Percentiles rank a stretch among this genome's conserved stretches.
phyloP scores from a whole-genome alignment of 2,113 vertebrate species.

The Prochilodus magdalenae region DNA sequence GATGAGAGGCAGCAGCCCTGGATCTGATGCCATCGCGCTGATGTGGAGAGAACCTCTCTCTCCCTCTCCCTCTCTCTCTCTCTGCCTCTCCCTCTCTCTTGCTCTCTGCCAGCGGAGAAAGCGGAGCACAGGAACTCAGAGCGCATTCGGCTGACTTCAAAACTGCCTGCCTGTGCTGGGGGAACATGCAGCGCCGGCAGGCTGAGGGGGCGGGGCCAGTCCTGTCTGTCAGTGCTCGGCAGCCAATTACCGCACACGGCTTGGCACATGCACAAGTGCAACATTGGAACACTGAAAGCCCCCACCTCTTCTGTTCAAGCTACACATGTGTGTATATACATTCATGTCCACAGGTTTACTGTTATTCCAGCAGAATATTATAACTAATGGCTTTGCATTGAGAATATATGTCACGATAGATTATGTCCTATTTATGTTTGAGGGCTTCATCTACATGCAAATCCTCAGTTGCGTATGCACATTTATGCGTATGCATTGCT shows the following conservation, averaged over 20 bases:
- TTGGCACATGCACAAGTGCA: constrained; percentile 1
- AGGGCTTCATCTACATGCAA: no score
- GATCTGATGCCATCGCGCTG: constrained; percentile 79
- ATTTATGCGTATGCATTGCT: no score
- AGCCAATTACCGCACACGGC: constrained; percentile 66
- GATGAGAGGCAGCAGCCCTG: constrained; percentile 73
- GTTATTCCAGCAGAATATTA: no score
- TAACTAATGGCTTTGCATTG: not conserved
- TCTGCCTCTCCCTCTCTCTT: constrained; percentile 37
- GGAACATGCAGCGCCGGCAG: constrained; percentile 59
- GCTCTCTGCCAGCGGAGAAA: constrained; percentile 47
- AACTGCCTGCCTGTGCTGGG: constrained; percentile 59
- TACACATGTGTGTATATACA: not conserved
- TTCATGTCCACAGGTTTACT: not conserved
- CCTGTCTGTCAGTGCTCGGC: constrained; percentile 57
- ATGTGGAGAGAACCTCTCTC: constrained; percentile 59
- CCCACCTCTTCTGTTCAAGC: constrained; percentile 55
- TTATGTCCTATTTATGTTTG: no score
- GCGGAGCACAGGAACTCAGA: constrained; percentile 48
- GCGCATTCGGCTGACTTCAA: constrained; percentile 54
- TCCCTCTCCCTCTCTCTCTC: constrained; percentile 67
- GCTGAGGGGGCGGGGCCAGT: constrained; percentile 62
- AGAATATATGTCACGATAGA: no score
- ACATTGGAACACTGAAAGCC: constrained; percentile 50
- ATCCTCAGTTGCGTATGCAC: no score